These are phyloP conservation scores for Camponotus vicinus DNA, from an alignment of 1,140 invertebrate species.

Conservation along the genomic window DNA sequence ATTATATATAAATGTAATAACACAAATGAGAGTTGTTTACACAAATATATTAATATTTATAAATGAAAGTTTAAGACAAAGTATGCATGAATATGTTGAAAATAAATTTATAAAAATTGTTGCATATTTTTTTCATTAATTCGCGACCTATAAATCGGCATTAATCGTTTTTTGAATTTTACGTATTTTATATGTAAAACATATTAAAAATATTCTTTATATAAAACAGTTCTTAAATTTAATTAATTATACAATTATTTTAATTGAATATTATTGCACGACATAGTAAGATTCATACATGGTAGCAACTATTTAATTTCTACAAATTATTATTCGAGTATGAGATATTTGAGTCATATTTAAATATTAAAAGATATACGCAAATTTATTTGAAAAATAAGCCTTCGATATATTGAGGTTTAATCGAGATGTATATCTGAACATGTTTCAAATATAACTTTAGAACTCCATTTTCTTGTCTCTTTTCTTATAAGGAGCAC, in stretches of 20 bases:
- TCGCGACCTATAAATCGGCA: neutral
- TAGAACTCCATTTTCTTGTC: constrained; percentile 2
- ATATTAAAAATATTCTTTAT: neutral
- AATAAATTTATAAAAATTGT: neutral
- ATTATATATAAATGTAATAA: neutral
- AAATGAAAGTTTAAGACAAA: neutral
- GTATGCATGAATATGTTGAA: neutral
- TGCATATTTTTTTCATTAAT: no score
- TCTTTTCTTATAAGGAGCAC: no score
- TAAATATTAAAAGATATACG: constrained; percentile 10
- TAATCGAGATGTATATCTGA: constrained; percentile 17
- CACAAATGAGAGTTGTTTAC: neutral
- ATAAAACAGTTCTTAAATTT: neutral
- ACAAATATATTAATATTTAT: constrained; percentile 3
- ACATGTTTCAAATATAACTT: neutral
- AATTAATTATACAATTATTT: constrained; percentile 2
- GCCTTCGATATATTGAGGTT: constrained; percentile 14
- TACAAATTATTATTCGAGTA: neutral
- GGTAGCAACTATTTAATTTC: neutral
- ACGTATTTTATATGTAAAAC: neutral
- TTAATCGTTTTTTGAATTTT: neutral
- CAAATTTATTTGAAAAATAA: constrained; percentile 34
- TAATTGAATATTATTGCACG: neutral
- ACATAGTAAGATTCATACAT: neutral
- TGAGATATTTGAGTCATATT: constrained; percentile 24